Evolutionary conservation across 30 jellyfish, hydroid and myxozoan species (phyloP), one percentile per base, ranked within the genome.

Genomic region (Chrysaora quinquecirrha): DNA sequence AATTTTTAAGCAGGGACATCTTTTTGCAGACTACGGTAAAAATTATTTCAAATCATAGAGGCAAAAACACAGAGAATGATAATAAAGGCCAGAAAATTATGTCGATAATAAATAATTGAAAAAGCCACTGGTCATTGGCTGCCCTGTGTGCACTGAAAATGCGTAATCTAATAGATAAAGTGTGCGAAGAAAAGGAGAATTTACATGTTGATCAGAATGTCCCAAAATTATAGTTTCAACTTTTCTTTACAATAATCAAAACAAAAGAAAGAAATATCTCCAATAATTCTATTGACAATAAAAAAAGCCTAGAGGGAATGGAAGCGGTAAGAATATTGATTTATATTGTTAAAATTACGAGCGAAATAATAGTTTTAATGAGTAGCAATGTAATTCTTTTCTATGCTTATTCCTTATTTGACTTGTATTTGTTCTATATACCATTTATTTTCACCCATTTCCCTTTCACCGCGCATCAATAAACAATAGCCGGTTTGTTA

Each of bases 401-500:
- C 68, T 10, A 4, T 52, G 12, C 29, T 69, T 69, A 25, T 35
- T 31, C 81, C 81, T 69, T 69, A 34, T 34, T 69, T 69, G 64
- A 69, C 35, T 30, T 34, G 35, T 69, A 34, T 69, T 69, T 69
- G 81, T 69, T 34, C 81, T 69, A 25, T 34, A 85, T 85, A 74
- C 67, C 94, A 66, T 67, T 73, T 75, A 75, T 75, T 85, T 85
- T 85, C 85, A 74, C 87, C 87, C 80, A 75, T 73, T 60, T 75
- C 82, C 78, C 73, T 56, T 47, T 85, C 89, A 71, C 78, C 95
- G 89, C 95, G 87, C 94, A 84, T 84, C 94, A 67, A 75, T 85
- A 85, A 85, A 85, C 95, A 85, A 85, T 85, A 85, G 95, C 95
- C 84, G 73, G 92, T 82, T 82, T 82, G 92, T 82, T 82, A 82